These are phyloP conservation scores for Myotis findleyi DNA, from an alignment of 2,797 vertebrate genomes.

Conservation along the genomic window DNA sequence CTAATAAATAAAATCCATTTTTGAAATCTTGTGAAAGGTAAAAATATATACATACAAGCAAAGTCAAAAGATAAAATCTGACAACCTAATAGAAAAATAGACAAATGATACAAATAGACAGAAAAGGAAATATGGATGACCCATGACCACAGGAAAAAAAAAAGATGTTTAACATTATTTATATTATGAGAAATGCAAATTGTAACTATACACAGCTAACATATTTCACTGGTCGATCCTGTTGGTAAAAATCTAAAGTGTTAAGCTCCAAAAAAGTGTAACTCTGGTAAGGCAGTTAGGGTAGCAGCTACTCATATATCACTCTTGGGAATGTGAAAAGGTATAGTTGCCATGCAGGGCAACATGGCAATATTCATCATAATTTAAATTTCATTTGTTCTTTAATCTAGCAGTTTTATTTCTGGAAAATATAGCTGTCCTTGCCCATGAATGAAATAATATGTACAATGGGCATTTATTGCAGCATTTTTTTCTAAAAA, in stretches of 20 bases:
- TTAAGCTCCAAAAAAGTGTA: neutral
- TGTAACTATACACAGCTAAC: neutral
- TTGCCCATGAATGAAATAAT: neutral
- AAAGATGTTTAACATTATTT: neutral
- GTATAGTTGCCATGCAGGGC: neutral
- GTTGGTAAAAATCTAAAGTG: neutral
- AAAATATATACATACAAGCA: neutral
- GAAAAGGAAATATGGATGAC: neutral
- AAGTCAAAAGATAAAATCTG: constrained; percentile 1
- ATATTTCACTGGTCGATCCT: neutral
- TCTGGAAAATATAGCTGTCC: neutral
- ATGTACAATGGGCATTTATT: neutral
- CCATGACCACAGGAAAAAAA: neutral
- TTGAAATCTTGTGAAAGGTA: neutral
- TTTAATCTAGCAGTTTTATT: constrained; percentile 30
- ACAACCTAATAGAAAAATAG: neutral
- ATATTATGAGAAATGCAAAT: neutral
- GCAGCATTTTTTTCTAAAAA: constrained; percentile 30
- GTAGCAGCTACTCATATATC: neutral
- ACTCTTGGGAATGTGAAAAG: neutral
- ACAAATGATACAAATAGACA: neutral
- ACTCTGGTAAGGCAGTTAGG: neutral
- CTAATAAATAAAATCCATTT: neutral
- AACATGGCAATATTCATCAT: neutral
- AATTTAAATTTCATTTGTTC: constrained; percentile 37